These are phyloP conservation scores for Apus apus DNA, from an alignment of 2,113 vertebrate genomes.

Conservation along the genomic window DNA sequence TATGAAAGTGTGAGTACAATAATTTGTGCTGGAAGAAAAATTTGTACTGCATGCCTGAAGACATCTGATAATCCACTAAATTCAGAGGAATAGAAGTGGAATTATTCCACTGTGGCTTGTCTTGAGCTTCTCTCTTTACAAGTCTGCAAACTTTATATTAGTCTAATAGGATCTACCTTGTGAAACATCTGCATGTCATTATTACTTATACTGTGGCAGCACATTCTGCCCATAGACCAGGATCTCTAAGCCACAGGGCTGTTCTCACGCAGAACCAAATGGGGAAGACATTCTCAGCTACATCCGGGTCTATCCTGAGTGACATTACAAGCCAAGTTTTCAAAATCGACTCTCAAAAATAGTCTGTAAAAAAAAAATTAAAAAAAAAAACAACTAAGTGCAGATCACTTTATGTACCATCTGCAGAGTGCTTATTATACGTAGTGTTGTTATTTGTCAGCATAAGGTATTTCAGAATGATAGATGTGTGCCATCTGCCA, in stretches of 20 bases:
- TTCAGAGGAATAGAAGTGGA: neutral
- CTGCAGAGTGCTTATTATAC: constrained; percentile 76
- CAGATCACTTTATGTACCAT: constrained; percentile 66
- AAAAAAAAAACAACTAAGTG: no score
- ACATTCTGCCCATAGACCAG: neutral
- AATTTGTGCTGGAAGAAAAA: neutral
- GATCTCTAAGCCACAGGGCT: neutral
- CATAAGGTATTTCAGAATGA: constrained; percentile 75
- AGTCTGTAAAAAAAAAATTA: constrained; percentile 5
- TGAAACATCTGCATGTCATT: neutral
- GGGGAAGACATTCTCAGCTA: neutral
- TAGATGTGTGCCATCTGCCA: constrained; percentile 77
- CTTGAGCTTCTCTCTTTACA: neutral
- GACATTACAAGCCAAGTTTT: neutral
- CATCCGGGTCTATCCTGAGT: neutral
- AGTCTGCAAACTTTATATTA: neutral
- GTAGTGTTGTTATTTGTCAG: constrained; percentile 72
- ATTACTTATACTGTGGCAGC: neutral
- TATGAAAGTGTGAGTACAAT: neutral
- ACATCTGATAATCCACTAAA: neutral
- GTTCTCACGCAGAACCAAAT: neutral
- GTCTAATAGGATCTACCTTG: neutral
- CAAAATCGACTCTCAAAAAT: constrained; percentile 60
- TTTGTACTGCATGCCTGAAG: neutral
- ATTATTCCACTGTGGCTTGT: neutral